Evolutionary conservation across 2,888 invertebrate genomes (phyloP).

Genomic region (Drosophila setosimentum): DNA sequence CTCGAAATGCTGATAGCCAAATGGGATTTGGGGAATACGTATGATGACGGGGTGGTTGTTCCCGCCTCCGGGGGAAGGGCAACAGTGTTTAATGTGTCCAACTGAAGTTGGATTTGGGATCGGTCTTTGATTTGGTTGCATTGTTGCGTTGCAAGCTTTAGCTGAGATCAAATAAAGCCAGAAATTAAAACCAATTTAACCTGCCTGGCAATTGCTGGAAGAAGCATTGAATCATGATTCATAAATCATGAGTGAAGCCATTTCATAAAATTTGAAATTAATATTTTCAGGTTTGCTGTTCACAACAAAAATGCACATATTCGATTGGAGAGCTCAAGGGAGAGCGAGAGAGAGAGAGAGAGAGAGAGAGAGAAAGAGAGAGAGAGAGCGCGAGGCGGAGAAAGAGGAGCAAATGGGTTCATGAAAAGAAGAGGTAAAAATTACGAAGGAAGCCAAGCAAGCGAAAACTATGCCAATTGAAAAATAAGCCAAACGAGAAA

Average conservation of each 20-base stretch:
- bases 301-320: constrained; percentile 18
- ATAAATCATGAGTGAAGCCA: constrained; percentile 31
- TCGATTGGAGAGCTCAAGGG: background rate
- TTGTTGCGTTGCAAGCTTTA: constrained; percentile 23
- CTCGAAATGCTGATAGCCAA: constrained; percentile 69
- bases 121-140: constrained; percentile 59
- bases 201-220: background rate
- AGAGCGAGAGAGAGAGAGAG: background rate
- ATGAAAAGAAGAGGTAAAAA: background rate
- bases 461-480: constrained; percentile 75
- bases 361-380: too few species aligned
- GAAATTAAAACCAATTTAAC: constrained; percentile 3
- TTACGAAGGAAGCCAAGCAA: constrained; percentile 48
- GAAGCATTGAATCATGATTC: constrained; percentile 13
- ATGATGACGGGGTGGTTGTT: constrained; percentile 12
- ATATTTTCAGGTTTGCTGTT: constrained; percentile 29
- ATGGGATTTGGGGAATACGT: constrained; percentile 74
- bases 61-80: background rate
- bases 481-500: constrained; percentile 71
- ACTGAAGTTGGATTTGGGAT: constrained; percentile 42
- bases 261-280: constrained; percentile 34
- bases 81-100: constrained; percentile 65
- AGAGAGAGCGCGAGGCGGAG: background rate
- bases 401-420: background rate
- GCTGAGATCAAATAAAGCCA: constrained; percentile 3